A percentile compares a stretch with the other conserved stretches of the same genome.
Conservation (phyloP, 2,888 invertebrate species). For the Drosophila anomelani region DNA sequence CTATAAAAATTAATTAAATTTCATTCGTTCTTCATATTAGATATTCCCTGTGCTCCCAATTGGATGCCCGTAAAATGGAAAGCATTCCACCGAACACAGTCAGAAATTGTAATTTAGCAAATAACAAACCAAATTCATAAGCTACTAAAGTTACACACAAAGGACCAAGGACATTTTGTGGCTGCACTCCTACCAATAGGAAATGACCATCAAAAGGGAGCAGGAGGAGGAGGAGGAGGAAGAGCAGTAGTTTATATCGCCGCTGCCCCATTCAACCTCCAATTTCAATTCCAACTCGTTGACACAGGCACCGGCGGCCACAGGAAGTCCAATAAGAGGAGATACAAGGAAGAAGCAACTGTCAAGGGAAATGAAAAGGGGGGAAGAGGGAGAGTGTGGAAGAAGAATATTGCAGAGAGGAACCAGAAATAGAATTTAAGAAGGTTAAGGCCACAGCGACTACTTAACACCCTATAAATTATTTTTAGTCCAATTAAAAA, state of each 20-base stretch:
- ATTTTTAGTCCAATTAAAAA: no score
- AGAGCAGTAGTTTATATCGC: neutral
- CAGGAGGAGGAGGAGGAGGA: neutral
- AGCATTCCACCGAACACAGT: neutral
- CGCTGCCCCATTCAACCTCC: neutral
- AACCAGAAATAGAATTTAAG: neutral
- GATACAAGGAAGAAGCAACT: slow-evolving; percentile 2
- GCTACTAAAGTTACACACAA: slow-evolving; percentile 3
- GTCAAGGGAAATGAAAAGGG: neutral
- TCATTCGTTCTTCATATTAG: neutral
- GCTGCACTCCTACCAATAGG: slow-evolving; percentile 8
- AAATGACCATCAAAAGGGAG: neutral
- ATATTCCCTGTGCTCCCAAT: slow-evolving; percentile 11
- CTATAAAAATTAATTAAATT: neutral
- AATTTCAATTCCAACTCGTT: slow-evolving; percentile 13
- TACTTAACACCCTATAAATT: neutral
- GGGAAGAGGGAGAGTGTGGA: neutral
- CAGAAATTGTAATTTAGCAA: slow-evolving; percentile 11
- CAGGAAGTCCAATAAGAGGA: slow-evolving; percentile 12
- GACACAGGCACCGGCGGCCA: slow-evolving; percentile 5
- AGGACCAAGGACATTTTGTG: slow-evolving; percentile 9
- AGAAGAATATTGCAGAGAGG: neutral
- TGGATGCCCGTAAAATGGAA: slow-evolving; percentile 11
- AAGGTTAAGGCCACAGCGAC: neutral
- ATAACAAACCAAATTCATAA: slow-evolving; percentile 15